phyloP scores from a whole-genome alignment of 2,888 invertebrate genomes.

The Trypoxylon attenuatum region DNA sequence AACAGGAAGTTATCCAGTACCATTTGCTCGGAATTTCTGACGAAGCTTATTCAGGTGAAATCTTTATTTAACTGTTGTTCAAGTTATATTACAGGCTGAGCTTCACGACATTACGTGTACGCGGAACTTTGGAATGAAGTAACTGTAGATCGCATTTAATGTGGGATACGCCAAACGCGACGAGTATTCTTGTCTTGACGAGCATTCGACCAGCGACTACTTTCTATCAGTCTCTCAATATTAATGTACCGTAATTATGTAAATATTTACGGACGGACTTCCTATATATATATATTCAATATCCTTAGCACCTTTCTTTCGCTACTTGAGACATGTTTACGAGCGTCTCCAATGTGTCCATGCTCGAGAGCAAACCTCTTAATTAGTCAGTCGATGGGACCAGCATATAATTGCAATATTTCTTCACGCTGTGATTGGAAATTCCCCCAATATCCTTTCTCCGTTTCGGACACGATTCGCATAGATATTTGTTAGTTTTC shows the following conservation, averaged over 20 bases:
- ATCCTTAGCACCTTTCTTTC: not conserved
- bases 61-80: slow-evolving; percentile 7
- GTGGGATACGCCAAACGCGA: slow-evolving; percentile 32
- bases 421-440: not conserved
- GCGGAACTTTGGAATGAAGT: slow-evolving; percentile 42
- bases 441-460: slow-evolving; percentile 2
- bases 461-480: not conserved
- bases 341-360: not conserved
- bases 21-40: slow-evolving; percentile 9
- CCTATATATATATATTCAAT: slow-evolving; percentile 3
- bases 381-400: slow-evolving; percentile 2
- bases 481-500: not conserved
- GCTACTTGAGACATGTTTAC: not conserved
- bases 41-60: slow-evolving; percentile 25
- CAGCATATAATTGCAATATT: slow-evolving; percentile 20
- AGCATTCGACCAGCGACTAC: slow-evolving; percentile 12
- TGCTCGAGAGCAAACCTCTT: not conserved
- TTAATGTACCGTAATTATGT: slow-evolving; percentile 31
- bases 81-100: slow-evolving; percentile 10
- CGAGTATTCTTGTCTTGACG: slow-evolving; percentile 22
- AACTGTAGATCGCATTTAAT: slow-evolving; percentile 33
- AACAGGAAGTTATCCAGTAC: slow-evolving; percentile 36
- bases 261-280: slow-evolving; percentile 27
- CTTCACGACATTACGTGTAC: slow-evolving; percentile 39
- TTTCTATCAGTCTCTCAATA: slow-evolving; percentile 40